These are phyloP conservation scores for Campylorhamphus procurvoides DNA, from an alignment of 2,113 vertebrate species.

Conservation along the genomic window DNA sequence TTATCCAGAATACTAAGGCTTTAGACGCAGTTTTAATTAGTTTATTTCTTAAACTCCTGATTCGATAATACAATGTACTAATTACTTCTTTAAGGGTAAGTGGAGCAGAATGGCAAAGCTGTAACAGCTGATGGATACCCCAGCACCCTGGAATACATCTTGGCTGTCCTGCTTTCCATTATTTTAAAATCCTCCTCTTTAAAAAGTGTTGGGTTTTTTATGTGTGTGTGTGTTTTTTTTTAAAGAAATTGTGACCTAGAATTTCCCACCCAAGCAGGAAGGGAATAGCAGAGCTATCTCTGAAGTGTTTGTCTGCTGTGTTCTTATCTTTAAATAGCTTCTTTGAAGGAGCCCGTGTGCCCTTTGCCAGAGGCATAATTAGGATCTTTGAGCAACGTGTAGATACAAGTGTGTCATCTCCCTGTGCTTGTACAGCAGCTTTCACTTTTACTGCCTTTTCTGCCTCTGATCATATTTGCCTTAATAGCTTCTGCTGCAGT, in stretches of 20 bases:
- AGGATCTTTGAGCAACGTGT: not conserved
- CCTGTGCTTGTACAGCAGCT: not conserved
- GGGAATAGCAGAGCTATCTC: not conserved
- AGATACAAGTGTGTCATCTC: not conserved
- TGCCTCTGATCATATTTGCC: constrained; percentile 38
- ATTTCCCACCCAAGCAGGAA: constrained; percentile 11
- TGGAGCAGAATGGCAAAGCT: not conserved
- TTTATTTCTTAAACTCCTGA: constrained; percentile 7
- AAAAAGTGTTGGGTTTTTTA: not conserved
- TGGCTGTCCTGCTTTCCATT: not conserved
- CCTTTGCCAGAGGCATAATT: constrained; percentile 64
- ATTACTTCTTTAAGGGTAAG: constrained; percentile 6
- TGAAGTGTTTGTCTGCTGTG: constrained; percentile 43
- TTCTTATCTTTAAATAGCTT: constrained; percentile 66
- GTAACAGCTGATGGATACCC: not conserved
- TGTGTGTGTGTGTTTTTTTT: not conserved
- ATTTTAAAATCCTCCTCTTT: not conserved
- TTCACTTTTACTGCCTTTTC: not conserved
- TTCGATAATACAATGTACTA: constrained; percentile 4
- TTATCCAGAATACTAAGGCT: not conserved
- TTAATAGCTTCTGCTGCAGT: constrained; percentile 26
- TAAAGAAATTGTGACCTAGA: constrained; percentile 4
- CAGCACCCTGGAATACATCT: not conserved
- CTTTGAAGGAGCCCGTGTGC: constrained; percentile 14
- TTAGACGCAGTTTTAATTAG: constrained; percentile 2